These are phyloP conservation scores for Drosophila atripex DNA, from an alignment of 2,888 invertebrate species.

Conservation along the genomic window DNA sequence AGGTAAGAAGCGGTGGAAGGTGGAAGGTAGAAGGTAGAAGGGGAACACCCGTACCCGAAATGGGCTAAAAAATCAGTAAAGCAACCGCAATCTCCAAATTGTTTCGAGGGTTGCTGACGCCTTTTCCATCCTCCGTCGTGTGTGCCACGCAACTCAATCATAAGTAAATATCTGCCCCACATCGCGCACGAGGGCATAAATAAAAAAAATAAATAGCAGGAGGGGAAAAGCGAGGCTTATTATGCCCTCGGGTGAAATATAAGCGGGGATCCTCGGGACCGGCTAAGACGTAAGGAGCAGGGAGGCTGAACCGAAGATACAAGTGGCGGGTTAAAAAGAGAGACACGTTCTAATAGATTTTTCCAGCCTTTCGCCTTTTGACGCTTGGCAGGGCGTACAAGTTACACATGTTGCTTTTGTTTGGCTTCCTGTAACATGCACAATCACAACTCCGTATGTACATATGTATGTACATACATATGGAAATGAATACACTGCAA, in stretches of 20 bases:
- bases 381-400: slow-evolving; percentile 63
- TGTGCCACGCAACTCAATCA: slow-evolving; percentile 75
- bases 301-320: slow-evolving; percentile 18
- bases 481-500: background rate
- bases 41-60: slow-evolving; percentile 41
- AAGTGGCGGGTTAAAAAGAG: slow-evolving; percentile 70
- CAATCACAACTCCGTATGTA: slow-evolving; percentile 19
- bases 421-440: slow-evolving; percentile 77
- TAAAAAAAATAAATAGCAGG: slow-evolving; percentile 21
- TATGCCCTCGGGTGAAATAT: slow-evolving; percentile 82
- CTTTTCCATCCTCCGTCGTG: slow-evolving; percentile 26
- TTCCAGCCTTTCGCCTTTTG: slow-evolving; percentile 77
- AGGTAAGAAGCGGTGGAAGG: too few relatives aligned
- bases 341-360: slow-evolving; percentile 80
- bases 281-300: slow-evolving; percentile 8
- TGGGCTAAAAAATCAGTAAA: slow-evolving; percentile 79
- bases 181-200: slow-evolving; percentile 55
- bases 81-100: slow-evolving; percentile 81
- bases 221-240: slow-evolving; percentile 73
- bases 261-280: slow-evolving; percentile 38
- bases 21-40: slow-evolving; percentile 7
- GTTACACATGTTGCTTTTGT: slow-evolving; percentile 81
- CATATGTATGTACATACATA: background rate
- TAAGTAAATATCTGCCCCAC: slow-evolving; percentile 74
- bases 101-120: slow-evolving; percentile 55